A percentile compares a stretch with the other conserved stretches of the same genome.
Evolutionary conservation across 2,113 vertebrate genomes (phyloP).

Genomic region (Verasper variegatus): DNA sequence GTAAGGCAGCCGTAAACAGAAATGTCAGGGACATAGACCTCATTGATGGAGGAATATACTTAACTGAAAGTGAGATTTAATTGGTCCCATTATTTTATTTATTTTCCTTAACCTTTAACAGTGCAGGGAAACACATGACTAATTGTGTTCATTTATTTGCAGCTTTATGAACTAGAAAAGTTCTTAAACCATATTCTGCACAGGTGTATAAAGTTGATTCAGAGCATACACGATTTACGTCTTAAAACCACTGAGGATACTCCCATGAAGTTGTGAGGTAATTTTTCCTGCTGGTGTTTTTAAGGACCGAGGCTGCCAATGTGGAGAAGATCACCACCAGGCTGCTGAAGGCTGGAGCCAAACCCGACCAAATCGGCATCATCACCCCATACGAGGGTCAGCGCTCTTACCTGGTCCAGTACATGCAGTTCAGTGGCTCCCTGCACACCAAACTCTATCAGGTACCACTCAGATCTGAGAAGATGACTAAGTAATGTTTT

Average conservation of each 20-base stretch:
- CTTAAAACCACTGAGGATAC: not conserved
- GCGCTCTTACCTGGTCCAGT: slow-evolving; percentile 98
- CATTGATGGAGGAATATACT: too few relatives aligned
- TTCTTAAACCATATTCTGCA: too few relatives aligned
- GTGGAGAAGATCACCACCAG: slow-evolving; percentile 99
- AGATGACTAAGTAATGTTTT: not conserved
- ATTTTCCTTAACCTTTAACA: too few relatives aligned
- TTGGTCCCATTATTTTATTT: too few relatives aligned
- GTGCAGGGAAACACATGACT: too few relatives aligned
- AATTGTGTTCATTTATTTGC: not conserved
- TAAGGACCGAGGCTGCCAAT: slow-evolving; percentile 95
- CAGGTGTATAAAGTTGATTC: too few relatives aligned
- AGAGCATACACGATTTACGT: not conserved
- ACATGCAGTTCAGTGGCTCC: slow-evolving; percentile 99
- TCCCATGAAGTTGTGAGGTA: not conserved
- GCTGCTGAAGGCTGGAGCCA: slow-evolving; percentile 94
- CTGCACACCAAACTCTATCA: slow-evolving; percentile 99
- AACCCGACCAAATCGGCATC: slow-evolving; percentile 98
- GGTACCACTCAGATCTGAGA: slow-evolving; percentile 75
- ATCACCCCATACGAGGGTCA: slow-evolving; percentile 98
- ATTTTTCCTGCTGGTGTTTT: slow-evolving; percentile 4
- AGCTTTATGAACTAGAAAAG: not conserved
- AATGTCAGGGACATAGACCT: not conserved
- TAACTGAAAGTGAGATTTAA: too few relatives aligned
- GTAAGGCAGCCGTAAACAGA: too few relatives aligned